A percentile compares a stretch with the other conserved stretches of the same genome.
phyloP scores from a whole-genome alignment of 1,140 invertebrate species.

The Rhizoglyphus robini region DNA sequence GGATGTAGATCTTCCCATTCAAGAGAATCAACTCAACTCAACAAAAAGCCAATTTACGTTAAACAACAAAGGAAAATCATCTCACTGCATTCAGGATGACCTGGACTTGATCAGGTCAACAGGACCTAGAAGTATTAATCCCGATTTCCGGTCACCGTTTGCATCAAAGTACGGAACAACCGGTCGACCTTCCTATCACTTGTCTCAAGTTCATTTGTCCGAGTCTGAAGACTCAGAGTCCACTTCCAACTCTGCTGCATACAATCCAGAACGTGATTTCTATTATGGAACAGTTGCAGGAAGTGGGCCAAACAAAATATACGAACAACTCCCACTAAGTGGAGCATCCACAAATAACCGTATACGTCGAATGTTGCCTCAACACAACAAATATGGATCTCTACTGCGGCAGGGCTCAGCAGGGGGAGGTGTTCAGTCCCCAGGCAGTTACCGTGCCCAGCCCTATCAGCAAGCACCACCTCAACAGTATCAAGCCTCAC shows the following conservation, averaged over 20 bases:
- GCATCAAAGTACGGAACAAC: neutral
- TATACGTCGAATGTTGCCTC: neutral
- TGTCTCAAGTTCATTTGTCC: neutral
- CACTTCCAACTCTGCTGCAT: neutral
- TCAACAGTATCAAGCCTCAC: conserved; percentile 1
- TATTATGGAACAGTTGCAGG: neutral
- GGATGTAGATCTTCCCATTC: neutral
- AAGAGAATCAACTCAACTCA: too few relatives aligned
- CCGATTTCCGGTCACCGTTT: neutral
- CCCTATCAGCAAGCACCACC: neutral
- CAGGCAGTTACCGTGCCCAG: neutral
- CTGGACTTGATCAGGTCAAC: neutral
- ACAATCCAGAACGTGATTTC: conserved; percentile 8
- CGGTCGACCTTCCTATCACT: neutral
- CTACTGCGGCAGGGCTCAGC: neutral
- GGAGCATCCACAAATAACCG: neutral
- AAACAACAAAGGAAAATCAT: too few relatives aligned
- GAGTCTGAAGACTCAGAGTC: neutral
- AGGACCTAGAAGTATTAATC: neutral
- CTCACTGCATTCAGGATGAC: neutral
- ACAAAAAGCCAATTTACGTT: too few relatives aligned
- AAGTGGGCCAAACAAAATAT: neutral
- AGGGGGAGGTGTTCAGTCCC: neutral
- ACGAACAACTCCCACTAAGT: neutral
- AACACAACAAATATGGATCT: neutral